These are phyloP conservation scores for Sebastiscus tertius DNA, from an alignment of 2,797 vertebrate genomes.

Conservation along the genomic window DNA sequence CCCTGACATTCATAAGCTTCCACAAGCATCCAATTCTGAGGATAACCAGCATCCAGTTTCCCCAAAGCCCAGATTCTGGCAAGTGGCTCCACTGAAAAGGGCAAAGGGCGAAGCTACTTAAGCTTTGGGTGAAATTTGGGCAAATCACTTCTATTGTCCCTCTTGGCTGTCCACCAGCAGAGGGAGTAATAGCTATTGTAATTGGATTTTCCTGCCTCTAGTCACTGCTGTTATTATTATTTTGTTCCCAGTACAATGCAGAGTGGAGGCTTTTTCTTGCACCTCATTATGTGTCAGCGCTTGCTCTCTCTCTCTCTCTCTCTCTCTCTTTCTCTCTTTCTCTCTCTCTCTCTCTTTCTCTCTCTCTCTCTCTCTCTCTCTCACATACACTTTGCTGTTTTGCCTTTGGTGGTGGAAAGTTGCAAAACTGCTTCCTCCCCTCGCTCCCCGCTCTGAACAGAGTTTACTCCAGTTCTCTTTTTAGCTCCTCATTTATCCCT, in stretches of 20 bases:
- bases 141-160: conserved; percentile 40
- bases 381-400: neutral
- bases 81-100: conserved; percentile 21
- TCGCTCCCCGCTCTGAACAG: neutral
- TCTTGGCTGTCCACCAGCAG: conserved; percentile 61
- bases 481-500: conserved; percentile 47
- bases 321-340: neutral
- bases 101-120: conserved; percentile 42
- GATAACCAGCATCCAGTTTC: conserved; percentile 3
- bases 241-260: conserved; percentile 60
- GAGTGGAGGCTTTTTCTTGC: conserved; percentile 60
- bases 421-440: conserved; percentile 14
- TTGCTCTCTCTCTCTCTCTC: neutral
- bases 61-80: neutral
- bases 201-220: conserved; percentile 55
- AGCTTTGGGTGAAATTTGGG: conserved; percentile 44
- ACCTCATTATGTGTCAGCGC: conserved; percentile 56
- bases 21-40: neutral
- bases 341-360: no score
- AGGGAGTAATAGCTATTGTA: conserved; percentile 63
- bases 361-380: no score
- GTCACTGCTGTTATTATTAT: conserved; percentile 56
- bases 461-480: conserved; percentile 29
- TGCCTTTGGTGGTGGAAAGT: conserved; percentile 34
- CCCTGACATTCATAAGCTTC: neutral